These are phyloP conservation scores for Oryzias celebensis DNA, from an alignment of 2,113 vertebrate species.

Conservation along the genomic window DNA sequence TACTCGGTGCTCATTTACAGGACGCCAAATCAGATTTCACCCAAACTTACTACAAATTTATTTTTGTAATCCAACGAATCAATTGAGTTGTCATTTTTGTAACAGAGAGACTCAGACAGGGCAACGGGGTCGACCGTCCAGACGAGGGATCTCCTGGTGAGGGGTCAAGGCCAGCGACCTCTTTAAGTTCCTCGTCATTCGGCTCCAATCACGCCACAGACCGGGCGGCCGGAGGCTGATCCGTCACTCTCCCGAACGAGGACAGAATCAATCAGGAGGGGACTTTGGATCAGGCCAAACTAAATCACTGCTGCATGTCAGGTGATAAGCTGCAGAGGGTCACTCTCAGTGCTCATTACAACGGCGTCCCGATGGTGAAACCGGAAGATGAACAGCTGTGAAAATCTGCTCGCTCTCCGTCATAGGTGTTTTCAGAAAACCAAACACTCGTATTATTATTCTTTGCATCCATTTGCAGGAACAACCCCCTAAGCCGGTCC, in stretches of 20 bases:
- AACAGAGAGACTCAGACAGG: slow-evolving; percentile 1
- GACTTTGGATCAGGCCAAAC: slow-evolving; percentile 40
- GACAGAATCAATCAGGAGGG: slow-evolving; percentile 70
- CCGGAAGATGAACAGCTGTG: slow-evolving; percentile 50
- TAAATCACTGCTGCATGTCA: slow-evolving; percentile 60
- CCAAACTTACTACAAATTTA: slow-evolving; percentile 16
- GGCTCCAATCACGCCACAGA: slow-evolving; percentile 16
- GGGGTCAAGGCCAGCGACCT: slow-evolving; percentile 62
- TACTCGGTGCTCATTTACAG: slow-evolving; percentile 70
- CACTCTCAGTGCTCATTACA: slow-evolving; percentile 30
- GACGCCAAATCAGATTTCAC: slow-evolving; percentile 54
- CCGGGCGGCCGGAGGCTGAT: slow-evolving; percentile 40
- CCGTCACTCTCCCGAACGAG: slow-evolving; percentile 65
- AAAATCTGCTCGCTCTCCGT: slow-evolving; percentile 2
- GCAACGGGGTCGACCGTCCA: slow-evolving; percentile 52
- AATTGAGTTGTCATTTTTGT: too few relatives aligned
- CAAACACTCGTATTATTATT: slow-evolving; percentile 37
- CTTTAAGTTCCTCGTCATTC: slow-evolving; percentile 46
- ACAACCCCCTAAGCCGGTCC: slow-evolving; percentile 56
- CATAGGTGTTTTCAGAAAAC: slow-evolving; percentile 1
- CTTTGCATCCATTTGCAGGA: slow-evolving; percentile 54
- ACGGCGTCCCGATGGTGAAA: slow-evolving; percentile 24
- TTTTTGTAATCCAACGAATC: slow-evolving; percentile 5
- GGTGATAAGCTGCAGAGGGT: slow-evolving; percentile 41
- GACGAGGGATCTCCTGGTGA: slow-evolving; percentile 55